Conservation (phyloP, 1,140 invertebrate genomes). For the Drosophila teissieri region DNA sequence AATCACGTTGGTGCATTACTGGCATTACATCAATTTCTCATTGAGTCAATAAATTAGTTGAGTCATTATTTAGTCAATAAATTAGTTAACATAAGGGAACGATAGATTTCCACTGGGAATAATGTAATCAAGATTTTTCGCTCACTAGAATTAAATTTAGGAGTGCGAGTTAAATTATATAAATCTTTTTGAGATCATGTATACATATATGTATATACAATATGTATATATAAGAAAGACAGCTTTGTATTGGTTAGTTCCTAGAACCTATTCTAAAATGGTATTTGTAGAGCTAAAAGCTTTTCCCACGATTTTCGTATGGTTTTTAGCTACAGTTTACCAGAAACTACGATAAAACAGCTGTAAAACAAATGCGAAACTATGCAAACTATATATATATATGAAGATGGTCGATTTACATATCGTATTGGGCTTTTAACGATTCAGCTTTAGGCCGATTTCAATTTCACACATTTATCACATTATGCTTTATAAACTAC, state of each 20-base stretch:
- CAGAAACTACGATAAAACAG: neutral
- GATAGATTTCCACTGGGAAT: no score
- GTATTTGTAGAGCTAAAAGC: neutral
- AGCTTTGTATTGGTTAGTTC: neutral
- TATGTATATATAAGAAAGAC: no score
- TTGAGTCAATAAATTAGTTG: neutral
- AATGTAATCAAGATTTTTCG: no score
- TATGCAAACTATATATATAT: neutral
- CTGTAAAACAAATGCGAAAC: slow-evolving; percentile 4
- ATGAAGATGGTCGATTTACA: slow-evolving; percentile 25
- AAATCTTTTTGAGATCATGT: no score
- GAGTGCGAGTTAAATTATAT: no score
- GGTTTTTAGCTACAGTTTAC: neutral
- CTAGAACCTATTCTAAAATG: neutral
- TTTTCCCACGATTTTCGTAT: no score
- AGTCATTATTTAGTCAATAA: no score
- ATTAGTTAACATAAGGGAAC: neutral
- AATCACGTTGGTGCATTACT: neutral
- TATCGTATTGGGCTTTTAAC: slow-evolving; percentile 17
- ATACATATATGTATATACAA: no score
- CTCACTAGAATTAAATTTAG: no score
- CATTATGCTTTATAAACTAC: slow-evolving; percentile 26
- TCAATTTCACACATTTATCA: slow-evolving; percentile 24
- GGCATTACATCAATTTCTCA: neutral
- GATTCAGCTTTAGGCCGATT: slow-evolving; percentile 29